Conservation (phyloP, 2,113 vertebrate species). For the Osmerus eperlanus region DNA sequence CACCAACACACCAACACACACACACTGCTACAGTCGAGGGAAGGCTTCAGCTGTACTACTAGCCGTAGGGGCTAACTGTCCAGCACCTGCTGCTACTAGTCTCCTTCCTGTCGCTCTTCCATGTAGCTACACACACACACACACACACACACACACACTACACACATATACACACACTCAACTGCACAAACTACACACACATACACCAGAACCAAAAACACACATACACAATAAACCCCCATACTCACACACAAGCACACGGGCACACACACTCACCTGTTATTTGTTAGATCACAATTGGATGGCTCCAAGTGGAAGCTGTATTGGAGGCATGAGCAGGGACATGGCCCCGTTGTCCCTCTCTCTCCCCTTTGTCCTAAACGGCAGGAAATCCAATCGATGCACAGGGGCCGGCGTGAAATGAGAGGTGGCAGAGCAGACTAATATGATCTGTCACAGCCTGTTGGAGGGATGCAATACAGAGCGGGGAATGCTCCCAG, state of each 20-base stretch:
- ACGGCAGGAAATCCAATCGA: constrained; percentile 51
- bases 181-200: neutral
- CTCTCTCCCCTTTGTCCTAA: constrained; percentile 55
- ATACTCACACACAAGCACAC: neutral
- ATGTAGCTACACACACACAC: neutral
- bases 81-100: neutral
- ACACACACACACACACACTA: neutral
- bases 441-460: constrained; percentile 64
- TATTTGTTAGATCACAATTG: neutral
- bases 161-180: neutral
- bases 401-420: constrained; percentile 50
- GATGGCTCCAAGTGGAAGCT: constrained; percentile 1
- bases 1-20: too few species aligned
- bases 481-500: constrained; percentile 46
- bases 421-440: constrained; percentile 53
- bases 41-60: neutral
- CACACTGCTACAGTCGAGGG: neutral
- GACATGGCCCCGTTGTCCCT: constrained; percentile 1
- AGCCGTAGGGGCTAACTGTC: neutral
- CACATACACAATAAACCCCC: neutral
- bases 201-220: neutral
- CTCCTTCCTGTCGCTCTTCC: neutral
- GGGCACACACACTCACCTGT: neutral
- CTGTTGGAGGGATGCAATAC: constrained; percentile 52
- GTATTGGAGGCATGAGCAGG: neutral